Conservation (phyloP, 1,140 invertebrate genomes). For the Pseudomyrmex sp. region DNA sequence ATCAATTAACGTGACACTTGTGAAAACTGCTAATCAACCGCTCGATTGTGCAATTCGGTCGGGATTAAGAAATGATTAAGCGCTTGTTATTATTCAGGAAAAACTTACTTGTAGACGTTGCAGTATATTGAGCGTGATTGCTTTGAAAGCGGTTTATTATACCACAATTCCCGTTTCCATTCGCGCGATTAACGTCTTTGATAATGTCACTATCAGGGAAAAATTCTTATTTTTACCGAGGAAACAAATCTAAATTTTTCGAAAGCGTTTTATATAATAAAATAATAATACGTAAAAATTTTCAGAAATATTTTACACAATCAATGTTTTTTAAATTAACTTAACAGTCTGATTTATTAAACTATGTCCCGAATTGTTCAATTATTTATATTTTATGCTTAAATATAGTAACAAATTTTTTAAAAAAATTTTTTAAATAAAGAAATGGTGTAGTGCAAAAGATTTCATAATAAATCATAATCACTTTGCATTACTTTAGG, state of each 20-base stretch:
- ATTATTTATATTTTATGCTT: no score
- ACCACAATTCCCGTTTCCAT: neutral
- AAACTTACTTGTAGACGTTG: neutral
- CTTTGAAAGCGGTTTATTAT: neutral
- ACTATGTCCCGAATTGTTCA: no score
- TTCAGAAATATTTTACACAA: neutral
- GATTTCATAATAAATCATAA: neutral
- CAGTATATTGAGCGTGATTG: neutral
- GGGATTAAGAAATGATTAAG: neutral
- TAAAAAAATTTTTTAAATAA: neutral
- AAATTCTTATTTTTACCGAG: neutral
- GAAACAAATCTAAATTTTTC: neutral
- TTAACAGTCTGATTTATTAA: neutral
- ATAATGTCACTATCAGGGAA: neutral
- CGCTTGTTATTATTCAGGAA: neutral
- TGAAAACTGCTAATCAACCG: constrained; percentile 18
- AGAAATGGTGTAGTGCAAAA: neutral
- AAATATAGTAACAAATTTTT: neutral
- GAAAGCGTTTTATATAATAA: neutral
- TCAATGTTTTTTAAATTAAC: neutral
- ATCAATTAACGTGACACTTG: constrained; percentile 7
- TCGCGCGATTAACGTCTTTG: neutral
- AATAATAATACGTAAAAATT: neutral
- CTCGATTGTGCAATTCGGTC: constrained; percentile 35
- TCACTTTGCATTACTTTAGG: neutral